A percentile compares a stretch with the other conserved stretches of the same genome.
phyloP scores from a whole-genome alignment of 2,797 vertebrate genomes.

The Numenius phaeopus region DNA sequence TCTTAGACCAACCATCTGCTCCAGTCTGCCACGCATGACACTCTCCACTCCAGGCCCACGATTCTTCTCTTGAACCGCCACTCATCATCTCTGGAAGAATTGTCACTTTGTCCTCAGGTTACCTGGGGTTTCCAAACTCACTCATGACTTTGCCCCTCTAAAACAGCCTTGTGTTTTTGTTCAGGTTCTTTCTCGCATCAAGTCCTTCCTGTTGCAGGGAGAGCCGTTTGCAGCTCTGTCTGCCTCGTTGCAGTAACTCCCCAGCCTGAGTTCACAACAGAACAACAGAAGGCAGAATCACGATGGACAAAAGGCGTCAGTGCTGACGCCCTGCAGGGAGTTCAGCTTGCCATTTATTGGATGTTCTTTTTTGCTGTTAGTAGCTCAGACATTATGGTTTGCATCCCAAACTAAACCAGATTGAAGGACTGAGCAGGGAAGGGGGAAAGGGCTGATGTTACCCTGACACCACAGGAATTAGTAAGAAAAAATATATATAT shows the following conservation, averaged over 20 bases:
- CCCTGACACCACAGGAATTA: slow-evolving; percentile 79
- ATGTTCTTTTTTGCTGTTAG: slow-evolving; percentile 68
- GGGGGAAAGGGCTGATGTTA: slow-evolving; percentile 69
- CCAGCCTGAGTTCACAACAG: slow-evolving; percentile 20
- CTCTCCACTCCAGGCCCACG: neutral
- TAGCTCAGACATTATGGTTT: slow-evolving; percentile 69
- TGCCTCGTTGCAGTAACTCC: neutral
- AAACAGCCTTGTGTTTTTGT: neutral
- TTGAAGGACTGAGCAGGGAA: slow-evolving; percentile 69
- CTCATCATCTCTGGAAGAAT: slow-evolving; percentile 2
- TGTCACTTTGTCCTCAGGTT: neutral
- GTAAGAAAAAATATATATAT: slow-evolving; percentile 81
- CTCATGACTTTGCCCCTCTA: neutral
- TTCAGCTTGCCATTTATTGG: slow-evolving; percentile 19
- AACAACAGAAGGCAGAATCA: slow-evolving; percentile 28
- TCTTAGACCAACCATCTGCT: slow-evolving; percentile 7
- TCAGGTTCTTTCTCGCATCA: neutral
- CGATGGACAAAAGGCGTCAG: slow-evolving; percentile 25
- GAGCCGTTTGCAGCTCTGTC: neutral
- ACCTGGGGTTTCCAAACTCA: slow-evolving; percentile 34
- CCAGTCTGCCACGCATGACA: neutral
- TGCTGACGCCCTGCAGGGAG: neutral
- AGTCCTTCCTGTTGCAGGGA: slow-evolving; percentile 27
- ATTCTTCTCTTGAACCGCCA: neutral
- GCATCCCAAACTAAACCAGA: slow-evolving; percentile 73